A percentile compares a stretch with the other conserved stretches of the same genome.
Conservation (phyloP, 2,797 vertebrate genomes). For the Mastacembelus armatus region DNA sequence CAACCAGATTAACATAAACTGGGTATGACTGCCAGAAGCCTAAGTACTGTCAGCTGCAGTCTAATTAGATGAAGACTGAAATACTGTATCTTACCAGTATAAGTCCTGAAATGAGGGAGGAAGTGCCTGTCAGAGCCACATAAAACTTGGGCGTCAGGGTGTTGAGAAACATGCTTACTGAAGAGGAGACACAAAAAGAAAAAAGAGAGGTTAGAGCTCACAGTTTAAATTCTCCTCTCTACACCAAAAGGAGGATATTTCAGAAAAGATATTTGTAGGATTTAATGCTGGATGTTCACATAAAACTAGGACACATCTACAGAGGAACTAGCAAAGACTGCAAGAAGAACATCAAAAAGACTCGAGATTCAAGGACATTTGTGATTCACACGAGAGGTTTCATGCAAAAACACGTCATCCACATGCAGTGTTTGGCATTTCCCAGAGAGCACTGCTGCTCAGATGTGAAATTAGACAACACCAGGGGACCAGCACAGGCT, state of each 20-base stretch:
- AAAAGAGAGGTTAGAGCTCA: conserved; percentile 31
- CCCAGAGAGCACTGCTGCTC: conserved; percentile 35
- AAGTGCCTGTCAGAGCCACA: conserved; percentile 97
- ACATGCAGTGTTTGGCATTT: conserved; percentile 30
- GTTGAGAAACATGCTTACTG: conserved; percentile 99
- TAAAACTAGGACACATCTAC: conserved; percentile 31
- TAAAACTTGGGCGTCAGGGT: conserved; percentile 99
- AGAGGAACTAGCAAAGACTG: conserved; percentile 1
- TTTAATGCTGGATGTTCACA: conserved; percentile 1
- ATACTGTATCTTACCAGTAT: conserved; percentile 92
- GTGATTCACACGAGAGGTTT: conserved; percentile 37
- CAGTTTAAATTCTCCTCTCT: not conserved
- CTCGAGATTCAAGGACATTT: conserved; percentile 13
- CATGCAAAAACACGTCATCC: conserved; percentile 21
- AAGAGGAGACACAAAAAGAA: conserved; percentile 43
- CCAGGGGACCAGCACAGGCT: conserved; percentile 14
- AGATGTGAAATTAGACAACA: conserved; percentile 35
- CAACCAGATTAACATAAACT: too few relatives aligned
- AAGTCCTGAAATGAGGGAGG: conserved; percentile 97
- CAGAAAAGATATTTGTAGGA: conserved; percentile 23
- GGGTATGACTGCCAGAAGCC: not conserved
- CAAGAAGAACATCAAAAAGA: conserved; percentile 27
- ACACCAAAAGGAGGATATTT: not conserved
- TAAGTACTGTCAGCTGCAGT: not conserved
- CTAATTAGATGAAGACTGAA: not conserved